Evolutionary conservation across 2,888 invertebrate genomes (phyloP).

Genomic region (Therioaphis trifolii): DNA sequence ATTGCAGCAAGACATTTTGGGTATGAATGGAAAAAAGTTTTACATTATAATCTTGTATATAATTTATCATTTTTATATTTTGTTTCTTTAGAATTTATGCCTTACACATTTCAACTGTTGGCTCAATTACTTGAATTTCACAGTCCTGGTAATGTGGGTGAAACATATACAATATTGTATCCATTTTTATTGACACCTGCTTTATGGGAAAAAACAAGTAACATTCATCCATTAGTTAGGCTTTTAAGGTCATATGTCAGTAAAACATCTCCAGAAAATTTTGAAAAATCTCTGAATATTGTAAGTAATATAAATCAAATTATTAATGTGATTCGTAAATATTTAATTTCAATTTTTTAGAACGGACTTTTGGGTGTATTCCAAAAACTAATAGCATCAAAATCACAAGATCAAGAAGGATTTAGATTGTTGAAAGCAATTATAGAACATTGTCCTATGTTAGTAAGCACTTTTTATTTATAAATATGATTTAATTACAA

Average conservation of each 20-base stretch:
- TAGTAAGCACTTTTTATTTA: constrained; percentile 69
- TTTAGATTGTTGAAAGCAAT: constrained; percentile 90
- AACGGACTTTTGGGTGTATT: constrained; percentile 91
- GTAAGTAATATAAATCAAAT: constrained; percentile 70
- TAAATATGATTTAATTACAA: background rate
- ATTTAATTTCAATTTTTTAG: constrained; percentile 68
- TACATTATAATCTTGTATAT: too few species aligned
- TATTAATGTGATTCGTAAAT: background rate
- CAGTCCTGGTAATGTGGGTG: constrained; percentile 75
- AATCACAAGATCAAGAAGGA: constrained; percentile 95
- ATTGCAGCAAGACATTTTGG: constrained; percentile 91
- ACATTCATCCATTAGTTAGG: constrained; percentile 93
- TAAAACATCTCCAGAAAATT: constrained; percentile 71
- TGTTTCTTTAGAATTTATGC: constrained; percentile 85
- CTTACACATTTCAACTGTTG: constrained; percentile 97
- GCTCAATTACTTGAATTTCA: constrained; percentile 88
- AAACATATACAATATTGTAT: constrained; percentile 88
- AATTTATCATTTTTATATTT: too few species aligned
- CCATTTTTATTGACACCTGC: constrained; percentile 90
- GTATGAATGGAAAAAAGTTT: constrained; percentile 70
- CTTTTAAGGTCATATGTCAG: constrained; percentile 88
- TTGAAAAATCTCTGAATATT: constrained; percentile 71
- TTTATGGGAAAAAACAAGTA: constrained; percentile 93
- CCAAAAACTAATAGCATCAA: constrained; percentile 95
- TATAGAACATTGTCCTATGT: constrained; percentile 84